These are phyloP conservation scores for Coranthus polyacanthus DNA, from an alignment of 2,797 vertebrate genomes.

Conservation along the genomic window DNA sequence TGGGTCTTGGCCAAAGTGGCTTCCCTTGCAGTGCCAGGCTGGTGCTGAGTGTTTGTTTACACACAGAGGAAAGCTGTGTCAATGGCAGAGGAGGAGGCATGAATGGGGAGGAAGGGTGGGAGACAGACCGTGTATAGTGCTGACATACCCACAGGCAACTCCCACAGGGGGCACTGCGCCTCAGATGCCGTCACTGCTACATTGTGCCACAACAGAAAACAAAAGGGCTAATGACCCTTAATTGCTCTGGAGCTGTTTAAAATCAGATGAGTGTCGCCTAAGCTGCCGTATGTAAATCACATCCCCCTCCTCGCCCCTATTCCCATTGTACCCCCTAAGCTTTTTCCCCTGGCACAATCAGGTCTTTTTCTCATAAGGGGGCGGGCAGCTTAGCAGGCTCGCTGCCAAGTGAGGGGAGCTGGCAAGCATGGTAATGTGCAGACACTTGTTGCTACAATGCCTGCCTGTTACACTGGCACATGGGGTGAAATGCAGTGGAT, in stretches of 20 bases:
- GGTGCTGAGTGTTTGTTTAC: conserved; percentile 82
- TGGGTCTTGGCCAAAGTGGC: conserved; percentile 79
- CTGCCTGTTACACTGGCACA: conserved; percentile 82
- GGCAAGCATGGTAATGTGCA: conserved; percentile 84
- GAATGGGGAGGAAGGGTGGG: conserved; percentile 65
- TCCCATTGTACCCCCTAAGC: conserved; percentile 65
- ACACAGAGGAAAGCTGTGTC: conserved; percentile 71
- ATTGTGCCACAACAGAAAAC: conserved; percentile 78
- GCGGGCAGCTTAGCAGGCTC: conserved; percentile 80
- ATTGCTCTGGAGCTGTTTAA: conserved; percentile 86
- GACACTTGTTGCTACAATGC: conserved; percentile 87
- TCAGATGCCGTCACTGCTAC: conserved; percentile 65
- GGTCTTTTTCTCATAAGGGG: conserved; percentile 85
- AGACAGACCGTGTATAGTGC: conserved; percentile 59
- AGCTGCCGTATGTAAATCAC: conserved; percentile 87
- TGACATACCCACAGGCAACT: conserved; percentile 81
- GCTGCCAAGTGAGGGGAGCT: conserved; percentile 85
- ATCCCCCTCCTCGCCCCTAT: conserved; percentile 65
- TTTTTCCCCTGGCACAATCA: conserved; percentile 85
- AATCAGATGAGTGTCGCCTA: conserved; percentile 85
- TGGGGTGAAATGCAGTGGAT: conserved; percentile 51
- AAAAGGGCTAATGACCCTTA: conserved; percentile 88
- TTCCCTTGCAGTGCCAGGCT: conserved; percentile 75
- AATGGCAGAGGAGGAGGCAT: conserved; percentile 64
- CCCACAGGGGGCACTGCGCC: conserved; percentile 67